These are phyloP conservation scores for Bradysia coprophila DNA, from an alignment of 1,140 invertebrate species.

Conservation along the genomic window DNA sequence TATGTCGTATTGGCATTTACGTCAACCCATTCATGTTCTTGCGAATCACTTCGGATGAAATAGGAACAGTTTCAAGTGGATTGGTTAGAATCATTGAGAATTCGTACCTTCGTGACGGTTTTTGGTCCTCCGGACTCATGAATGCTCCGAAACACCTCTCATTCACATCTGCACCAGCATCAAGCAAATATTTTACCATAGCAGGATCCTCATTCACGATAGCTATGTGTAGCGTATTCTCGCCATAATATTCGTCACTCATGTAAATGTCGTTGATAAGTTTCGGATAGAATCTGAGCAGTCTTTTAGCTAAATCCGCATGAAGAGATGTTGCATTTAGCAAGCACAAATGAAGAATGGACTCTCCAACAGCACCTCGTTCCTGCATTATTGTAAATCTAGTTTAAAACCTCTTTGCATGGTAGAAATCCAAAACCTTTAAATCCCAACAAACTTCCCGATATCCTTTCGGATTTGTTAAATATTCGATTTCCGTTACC, in stretches of 20 bases:
- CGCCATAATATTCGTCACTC: conserved; percentile 90
- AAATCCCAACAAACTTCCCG: conserved; percentile 85
- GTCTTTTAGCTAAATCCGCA: conserved; percentile 79
- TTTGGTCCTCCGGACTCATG: conserved; percentile 95
- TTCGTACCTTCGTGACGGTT: conserved; percentile 73
- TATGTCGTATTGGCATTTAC: conserved; percentile 79
- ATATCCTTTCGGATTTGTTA: conserved; percentile 37
- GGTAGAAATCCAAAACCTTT: too few species aligned
- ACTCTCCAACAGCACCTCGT: conserved; percentile 89
- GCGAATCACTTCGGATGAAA: conserved; percentile 59
- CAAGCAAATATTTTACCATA: conserved; percentile 90
- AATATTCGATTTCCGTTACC: conserved; percentile 32
- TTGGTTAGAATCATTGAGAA: too few species aligned
- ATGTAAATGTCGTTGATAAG: conserved; percentile 93
- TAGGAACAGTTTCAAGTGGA: too few species aligned
- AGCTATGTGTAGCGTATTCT: conserved; percentile 86
- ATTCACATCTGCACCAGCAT: conserved; percentile 78
- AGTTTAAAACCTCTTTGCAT: too few species aligned
- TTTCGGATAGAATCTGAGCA: conserved; percentile 83
- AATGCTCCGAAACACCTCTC: conserved; percentile 88
- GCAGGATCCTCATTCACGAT: conserved; percentile 96
- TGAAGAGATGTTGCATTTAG: conserved; percentile 79
- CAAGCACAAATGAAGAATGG: conserved; percentile 83
- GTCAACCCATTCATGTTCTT: conserved; percentile 86
- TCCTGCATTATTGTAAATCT: too few species aligned